A percentile compares a stretch with the other conserved stretches of the same genome.
phyloP scores from a whole-genome alignment of 2,888 invertebrate species.

The Mimas tiliae region DNA sequence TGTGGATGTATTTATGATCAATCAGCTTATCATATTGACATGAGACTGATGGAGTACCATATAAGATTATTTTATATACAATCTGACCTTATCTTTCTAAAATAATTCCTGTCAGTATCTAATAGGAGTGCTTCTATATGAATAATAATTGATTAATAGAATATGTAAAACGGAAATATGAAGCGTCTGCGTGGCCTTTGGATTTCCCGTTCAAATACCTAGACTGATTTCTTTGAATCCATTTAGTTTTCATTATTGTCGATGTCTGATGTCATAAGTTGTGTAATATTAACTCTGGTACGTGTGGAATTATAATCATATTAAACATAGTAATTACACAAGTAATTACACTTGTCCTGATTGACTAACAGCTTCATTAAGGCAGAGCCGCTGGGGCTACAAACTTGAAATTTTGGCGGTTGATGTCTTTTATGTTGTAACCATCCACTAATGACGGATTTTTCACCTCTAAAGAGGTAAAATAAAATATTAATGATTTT shows the following conservation, averaged over 20 bases:
- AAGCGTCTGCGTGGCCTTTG: background rate
- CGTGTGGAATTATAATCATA: too few relatives aligned
- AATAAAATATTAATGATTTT: too few relatives aligned
- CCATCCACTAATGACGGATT: too few relatives aligned
- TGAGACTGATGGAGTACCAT: background rate
- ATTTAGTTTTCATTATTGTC: background rate
- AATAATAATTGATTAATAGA: background rate
- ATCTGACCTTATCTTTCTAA: background rate
- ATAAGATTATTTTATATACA: too few relatives aligned
- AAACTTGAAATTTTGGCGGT: too few relatives aligned
- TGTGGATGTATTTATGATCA: background rate
- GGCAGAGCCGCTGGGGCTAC: too few relatives aligned
- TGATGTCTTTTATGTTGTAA: too few relatives aligned
- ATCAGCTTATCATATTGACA: background rate
- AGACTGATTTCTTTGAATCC: constrained; percentile 6
- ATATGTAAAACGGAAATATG: constrained; percentile 1
- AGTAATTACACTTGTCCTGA: too few relatives aligned
- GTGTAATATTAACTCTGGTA: background rate
- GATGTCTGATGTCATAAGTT: background rate
- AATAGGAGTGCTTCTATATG: background rate
- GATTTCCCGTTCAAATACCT: constrained; percentile 1
- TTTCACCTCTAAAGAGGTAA: too few relatives aligned
- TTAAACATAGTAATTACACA: too few relatives aligned
- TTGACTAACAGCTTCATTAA: too few relatives aligned
- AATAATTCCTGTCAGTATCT: background rate